phyloP scores from a whole-genome alignment of 2,113 vertebrate genomes.

The Atrichornis clamosus region DNA sequence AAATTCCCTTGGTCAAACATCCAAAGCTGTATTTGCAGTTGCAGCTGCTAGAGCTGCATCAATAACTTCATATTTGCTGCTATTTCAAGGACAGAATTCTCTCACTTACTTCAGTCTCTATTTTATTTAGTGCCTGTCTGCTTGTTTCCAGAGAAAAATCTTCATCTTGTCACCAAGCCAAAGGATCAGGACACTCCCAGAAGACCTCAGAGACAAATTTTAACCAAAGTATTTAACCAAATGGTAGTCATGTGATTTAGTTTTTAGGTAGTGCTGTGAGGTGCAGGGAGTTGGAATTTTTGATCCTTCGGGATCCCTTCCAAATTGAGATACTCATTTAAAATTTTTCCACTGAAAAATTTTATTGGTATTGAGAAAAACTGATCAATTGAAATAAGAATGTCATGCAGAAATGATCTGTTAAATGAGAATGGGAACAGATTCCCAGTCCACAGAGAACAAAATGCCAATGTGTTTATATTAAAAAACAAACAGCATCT shows the following conservation, averaged over 20 bases:
- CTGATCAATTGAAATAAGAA: not conserved
- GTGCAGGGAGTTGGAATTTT: not conserved
- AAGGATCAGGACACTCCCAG: not conserved
- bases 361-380: not conserved
- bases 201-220: not conserved
- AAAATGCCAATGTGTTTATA: not conserved
- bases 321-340: not conserved
- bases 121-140: not conserved
- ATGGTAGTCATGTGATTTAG: not conserved
- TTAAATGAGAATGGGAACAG: not conserved
- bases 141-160: conserved; percentile 18
- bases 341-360: not conserved
- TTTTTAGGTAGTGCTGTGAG: not conserved
- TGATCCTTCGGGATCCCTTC: not conserved
- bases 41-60: conserved; percentile 10
- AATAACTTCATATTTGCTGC: conserved; percentile 23
- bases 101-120: not conserved
- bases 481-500: not conserved
- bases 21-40: conserved; percentile 5
- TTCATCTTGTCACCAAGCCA: not conserved
- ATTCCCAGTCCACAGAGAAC: not conserved
- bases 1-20: not conserved
- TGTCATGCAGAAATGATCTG: not conserved
- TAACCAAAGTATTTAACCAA: not conserved
- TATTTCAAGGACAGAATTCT: conserved; percentile 9